Conservation (phyloP, 2,888 invertebrate genomes). For the Lepidonotus clava region DNA sequence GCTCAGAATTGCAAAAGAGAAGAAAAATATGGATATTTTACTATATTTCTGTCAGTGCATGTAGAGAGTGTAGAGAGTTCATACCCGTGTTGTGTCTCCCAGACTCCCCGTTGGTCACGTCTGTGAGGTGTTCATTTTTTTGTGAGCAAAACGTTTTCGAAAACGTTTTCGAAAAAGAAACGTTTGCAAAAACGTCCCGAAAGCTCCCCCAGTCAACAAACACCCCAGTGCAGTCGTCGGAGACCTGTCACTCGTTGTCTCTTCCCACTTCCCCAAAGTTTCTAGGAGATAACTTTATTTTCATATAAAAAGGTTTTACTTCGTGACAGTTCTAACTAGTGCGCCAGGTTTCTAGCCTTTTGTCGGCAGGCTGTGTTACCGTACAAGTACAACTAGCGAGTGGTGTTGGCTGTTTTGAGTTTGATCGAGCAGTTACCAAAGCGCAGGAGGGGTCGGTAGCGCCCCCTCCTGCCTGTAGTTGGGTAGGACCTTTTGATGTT, state of each 20-base stretch:
- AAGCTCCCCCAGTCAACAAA: slow-evolving; percentile 11
- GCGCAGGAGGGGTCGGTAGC: not conserved
- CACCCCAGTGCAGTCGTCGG: not conserved
- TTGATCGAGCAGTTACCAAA: not conserved
- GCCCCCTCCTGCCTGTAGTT: not conserved
- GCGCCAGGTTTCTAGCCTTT: not conserved
- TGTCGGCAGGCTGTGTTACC: not conserved
- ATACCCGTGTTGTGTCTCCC: slow-evolving; percentile 7
- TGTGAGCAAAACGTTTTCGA: too few relatives aligned
- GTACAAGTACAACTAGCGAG: too few relatives aligned
- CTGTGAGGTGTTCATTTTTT: not conserved
- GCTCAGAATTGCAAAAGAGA: slow-evolving; percentile 41
- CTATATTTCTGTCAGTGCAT: slow-evolving; percentile 21
- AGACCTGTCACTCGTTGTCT: not conserved
- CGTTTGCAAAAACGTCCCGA: not conserved
- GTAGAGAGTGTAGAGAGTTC: not conserved
- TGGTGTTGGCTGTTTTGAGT: not conserved
- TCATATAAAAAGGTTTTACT: slow-evolving; percentile 24
- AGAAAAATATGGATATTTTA: slow-evolving; percentile 42
- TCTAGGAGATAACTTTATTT: slow-evolving; percentile 46
- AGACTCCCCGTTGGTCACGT: not conserved
- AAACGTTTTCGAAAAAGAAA: not conserved
- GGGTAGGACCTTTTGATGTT: not conserved
- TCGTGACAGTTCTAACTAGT: not conserved
- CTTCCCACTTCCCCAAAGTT: slow-evolving; percentile 20